Conservation (phyloP, 2,113 vertebrate genomes). For the Hassar affinis region DNA sequence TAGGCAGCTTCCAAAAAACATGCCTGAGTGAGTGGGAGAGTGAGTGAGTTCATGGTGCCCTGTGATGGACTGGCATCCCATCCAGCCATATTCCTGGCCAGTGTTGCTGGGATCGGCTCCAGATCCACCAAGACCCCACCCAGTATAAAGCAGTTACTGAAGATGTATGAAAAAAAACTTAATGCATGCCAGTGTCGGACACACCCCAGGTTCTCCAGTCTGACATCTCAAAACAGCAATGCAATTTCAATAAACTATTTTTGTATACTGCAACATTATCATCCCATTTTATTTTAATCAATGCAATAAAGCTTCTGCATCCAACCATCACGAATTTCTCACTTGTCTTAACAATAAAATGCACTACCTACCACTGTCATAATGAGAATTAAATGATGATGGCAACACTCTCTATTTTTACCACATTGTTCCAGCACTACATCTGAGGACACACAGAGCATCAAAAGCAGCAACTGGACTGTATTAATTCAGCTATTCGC, state of each 20-base stretch:
- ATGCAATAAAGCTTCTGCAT: not conserved
- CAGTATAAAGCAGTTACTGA: not conserved
- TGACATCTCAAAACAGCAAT: not conserved
- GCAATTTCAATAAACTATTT: not conserved
- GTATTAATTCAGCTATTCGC: not conserved
- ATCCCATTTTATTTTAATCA: not conserved
- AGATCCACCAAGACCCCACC: not conserved
- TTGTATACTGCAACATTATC: not conserved
- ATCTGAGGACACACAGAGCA: not conserved
- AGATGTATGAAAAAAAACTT: not conserved
- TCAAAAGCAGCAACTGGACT: not conserved
- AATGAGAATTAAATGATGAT: not conserved
- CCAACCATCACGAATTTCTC: not conserved
- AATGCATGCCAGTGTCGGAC: not conserved
- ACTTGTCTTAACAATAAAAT: not conserved
- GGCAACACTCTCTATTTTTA: not conserved
- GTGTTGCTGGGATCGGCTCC: too few relatives aligned
- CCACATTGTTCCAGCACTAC: not conserved
- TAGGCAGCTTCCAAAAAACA: not conserved
- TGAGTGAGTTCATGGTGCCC: not conserved
- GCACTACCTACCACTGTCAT: not conserved
- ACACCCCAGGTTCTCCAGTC: not conserved
- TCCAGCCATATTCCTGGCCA: not conserved
- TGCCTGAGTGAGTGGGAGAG: not conserved
- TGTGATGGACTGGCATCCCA: not conserved